Percentiles rank a stretch among this genome's conserved stretches.
Conservation (phyloP, 2,113 vertebrate species). For the Ochotona princeps region DNA sequence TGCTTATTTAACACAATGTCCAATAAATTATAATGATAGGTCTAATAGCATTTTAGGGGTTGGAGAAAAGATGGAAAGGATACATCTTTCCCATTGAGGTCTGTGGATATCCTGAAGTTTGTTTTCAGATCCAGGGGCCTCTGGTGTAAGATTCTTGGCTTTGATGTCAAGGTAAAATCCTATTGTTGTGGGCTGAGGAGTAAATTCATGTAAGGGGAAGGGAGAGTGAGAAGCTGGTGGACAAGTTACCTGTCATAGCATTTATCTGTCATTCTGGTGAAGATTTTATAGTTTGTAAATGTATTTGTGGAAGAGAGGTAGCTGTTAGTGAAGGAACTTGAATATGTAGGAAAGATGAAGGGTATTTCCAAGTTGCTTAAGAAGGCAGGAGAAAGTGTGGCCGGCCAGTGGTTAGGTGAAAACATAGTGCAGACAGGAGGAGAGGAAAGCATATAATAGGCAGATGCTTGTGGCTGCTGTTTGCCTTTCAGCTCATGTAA, state of each 20-base stretch:
- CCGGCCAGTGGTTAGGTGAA: neutral
- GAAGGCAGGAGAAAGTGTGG: neutral
- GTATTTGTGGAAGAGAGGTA: constrained; percentile 21
- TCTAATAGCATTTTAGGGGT: constrained; percentile 11
- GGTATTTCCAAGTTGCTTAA: constrained; percentile 5
- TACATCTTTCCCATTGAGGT: neutral
- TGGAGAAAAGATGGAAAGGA: neutral
- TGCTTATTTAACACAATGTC: neutral
- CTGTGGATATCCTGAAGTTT: neutral
- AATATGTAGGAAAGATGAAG: neutral
- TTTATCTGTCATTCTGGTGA: constrained; percentile 19
- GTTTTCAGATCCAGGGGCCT: neutral
- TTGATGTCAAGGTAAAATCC: neutral
- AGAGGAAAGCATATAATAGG: neutral
- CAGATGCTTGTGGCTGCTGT: neutral
- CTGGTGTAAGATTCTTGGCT: neutral
- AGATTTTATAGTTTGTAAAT: neutral
- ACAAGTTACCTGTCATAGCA: neutral
- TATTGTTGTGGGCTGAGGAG: neutral
- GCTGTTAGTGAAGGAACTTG: neutral
- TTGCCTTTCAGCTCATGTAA: neutral
- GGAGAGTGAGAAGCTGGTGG: neutral
- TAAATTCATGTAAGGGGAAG: neutral
- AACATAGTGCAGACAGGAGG: neutral
- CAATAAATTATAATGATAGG: neutral